These are phyloP conservation scores for Chrysocyon brachyurus DNA, from an alignment of 2,797 vertebrate genomes.

Conservation along the genomic window DNA sequence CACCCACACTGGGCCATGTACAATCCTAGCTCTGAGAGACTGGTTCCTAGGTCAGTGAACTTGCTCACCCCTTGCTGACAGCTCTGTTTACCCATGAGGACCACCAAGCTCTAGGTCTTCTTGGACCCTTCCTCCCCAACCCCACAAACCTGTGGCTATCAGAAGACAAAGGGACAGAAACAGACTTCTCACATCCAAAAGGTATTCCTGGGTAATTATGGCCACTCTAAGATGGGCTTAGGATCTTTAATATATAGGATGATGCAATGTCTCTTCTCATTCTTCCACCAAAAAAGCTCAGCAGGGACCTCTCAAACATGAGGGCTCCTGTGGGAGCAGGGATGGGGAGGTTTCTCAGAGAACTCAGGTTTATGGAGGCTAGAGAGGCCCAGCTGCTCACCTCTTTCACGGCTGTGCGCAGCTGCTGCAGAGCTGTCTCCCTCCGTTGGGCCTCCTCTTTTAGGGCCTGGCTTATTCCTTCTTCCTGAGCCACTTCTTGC, in stretches of 20 bases:
- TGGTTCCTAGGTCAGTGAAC: conserved; percentile 34
- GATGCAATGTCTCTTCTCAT: background rate
- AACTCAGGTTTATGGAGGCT: background rate
- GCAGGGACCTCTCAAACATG: background rate
- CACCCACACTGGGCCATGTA: background rate
- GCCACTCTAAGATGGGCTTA: conserved; percentile 6
- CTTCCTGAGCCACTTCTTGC: conserved; percentile 95
- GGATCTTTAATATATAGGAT: conserved; percentile 30
- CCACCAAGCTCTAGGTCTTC: conserved; percentile 39
- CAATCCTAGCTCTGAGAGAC: conserved; percentile 3
- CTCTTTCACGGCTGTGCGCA: conserved; percentile 95
- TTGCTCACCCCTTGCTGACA: conserved; percentile 21
- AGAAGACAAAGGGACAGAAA: conserved; percentile 1
- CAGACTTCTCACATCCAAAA: background rate
- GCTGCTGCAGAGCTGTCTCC: conserved; percentile 92
- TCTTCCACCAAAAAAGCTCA: background rate
- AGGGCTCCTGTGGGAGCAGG: background rate
- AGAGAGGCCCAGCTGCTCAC: conserved; percentile 84
- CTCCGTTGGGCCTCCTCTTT: conserved; percentile 93
- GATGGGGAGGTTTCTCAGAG: background rate
- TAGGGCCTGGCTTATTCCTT: conserved; percentile 93
- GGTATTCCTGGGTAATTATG: background rate
- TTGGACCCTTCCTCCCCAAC: background rate
- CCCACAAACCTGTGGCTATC: background rate
- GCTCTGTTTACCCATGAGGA: conserved; percentile 24